Percentiles rank a stretch among this genome's conserved stretches.
phyloP scores from a whole-genome alignment of 2,888 invertebrate genomes.

The Diloba caeruleocephala region DNA sequence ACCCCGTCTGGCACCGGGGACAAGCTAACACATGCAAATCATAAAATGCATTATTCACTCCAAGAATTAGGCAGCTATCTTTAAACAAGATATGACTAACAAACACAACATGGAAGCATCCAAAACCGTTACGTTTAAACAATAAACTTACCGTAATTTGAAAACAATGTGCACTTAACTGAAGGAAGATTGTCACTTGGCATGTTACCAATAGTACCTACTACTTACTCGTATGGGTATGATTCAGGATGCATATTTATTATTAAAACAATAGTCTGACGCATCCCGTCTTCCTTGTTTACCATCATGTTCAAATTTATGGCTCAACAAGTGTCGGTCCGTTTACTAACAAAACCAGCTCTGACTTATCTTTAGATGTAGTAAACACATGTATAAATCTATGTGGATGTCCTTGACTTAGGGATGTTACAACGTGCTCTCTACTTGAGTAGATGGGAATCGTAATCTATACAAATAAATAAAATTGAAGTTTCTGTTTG shows the following conservation, averaged over 20 bases:
- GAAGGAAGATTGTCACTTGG: constrained; percentile 43
- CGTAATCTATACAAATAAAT: too few species aligned
- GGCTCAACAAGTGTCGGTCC: constrained; percentile 62
- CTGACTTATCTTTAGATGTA: constrained; percentile 43
- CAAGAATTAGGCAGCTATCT: constrained; percentile 27
- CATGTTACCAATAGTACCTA: constrained; percentile 33
- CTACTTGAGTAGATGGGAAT: too few species aligned
- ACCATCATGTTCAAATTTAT: constrained; percentile 64
- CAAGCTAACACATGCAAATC: constrained; percentile 28
- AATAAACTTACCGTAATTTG: constrained; percentile 37
- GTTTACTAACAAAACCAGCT: constrained; percentile 34
- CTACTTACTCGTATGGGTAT: too few species aligned
- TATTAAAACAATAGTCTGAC: constrained; percentile 72
- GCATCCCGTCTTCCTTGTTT: constrained; percentile 71
- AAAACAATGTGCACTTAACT: constrained; percentile 46
- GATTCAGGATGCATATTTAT: constrained; percentile 62
- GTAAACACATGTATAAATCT: constrained; percentile 47
- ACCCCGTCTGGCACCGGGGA: background rate
- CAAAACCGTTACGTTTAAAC: constrained; percentile 32
- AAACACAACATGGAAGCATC: constrained; percentile 19
- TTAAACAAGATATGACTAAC: constrained; percentile 21
- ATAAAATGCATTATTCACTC: constrained; percentile 23
- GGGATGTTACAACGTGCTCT: constrained; percentile 16
- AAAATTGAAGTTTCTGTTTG: too few species aligned
- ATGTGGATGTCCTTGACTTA: constrained; percentile 39